These are phyloP conservation scores for Paramormyrops kingsleyae DNA, from an alignment of 2,113 vertebrate species.

Conservation along the genomic window DNA sequence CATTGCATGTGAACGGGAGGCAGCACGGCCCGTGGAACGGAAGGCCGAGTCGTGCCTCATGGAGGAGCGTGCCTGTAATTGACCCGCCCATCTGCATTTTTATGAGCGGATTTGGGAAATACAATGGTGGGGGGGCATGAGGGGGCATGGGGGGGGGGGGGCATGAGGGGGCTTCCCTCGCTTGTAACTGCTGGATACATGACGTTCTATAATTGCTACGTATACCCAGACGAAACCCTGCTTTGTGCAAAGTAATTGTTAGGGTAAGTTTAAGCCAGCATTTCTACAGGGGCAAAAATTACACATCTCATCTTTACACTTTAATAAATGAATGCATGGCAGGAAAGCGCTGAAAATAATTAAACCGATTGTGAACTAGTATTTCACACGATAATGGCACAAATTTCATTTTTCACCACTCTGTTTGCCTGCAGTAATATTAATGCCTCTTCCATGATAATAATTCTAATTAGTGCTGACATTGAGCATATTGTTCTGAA, in stretches of 20 bases:
- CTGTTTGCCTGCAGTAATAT: not conserved
- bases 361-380: constrained; percentile 14
- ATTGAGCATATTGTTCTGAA: not conserved
- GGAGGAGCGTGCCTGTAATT: constrained; percentile 97
- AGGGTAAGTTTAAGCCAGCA: constrained; percentile 87
- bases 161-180: constrained; percentile 82
- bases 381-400: no score
- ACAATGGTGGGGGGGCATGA: constrained; percentile 80
- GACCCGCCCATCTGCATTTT: constrained; percentile 99
- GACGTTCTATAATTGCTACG: constrained; percentile 99
- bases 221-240: constrained; percentile 99
- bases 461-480: not conserved
- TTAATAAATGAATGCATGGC: constrained; percentile 61
- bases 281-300: constrained; percentile 65
- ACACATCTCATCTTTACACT: constrained; percentile 64
- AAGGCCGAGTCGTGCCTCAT: constrained; percentile 79
- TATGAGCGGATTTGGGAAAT: constrained; percentile 99
- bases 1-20: constrained; percentile 81
- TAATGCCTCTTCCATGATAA: not conserved
- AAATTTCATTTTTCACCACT: not conserved
- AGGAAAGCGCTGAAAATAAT: constrained; percentile 54
- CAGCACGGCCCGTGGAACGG: constrained; percentile 32
- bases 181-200: constrained; percentile 97
- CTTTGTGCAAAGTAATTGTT: constrained; percentile 99
- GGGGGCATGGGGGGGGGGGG: not conserved